Conservation (phyloP, 1,140 invertebrate species). For the Caenorhabditis remanei region DNA sequence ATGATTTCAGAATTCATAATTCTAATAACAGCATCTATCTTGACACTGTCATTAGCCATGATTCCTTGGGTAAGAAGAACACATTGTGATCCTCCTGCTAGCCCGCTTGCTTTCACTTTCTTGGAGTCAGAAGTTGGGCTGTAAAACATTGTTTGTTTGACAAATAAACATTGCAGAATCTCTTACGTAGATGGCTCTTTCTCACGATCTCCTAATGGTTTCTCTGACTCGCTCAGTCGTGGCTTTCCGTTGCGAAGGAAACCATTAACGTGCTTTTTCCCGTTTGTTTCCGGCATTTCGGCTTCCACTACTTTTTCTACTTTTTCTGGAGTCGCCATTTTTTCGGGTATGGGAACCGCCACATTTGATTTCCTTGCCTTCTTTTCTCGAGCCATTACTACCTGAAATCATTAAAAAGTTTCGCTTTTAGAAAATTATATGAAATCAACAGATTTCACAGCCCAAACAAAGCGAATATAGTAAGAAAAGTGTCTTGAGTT, state of each 20-base stretch:
- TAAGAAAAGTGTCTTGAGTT: too few species aligned
- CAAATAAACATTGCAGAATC: background rate
- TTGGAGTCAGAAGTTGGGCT: background rate
- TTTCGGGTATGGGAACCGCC: background rate
- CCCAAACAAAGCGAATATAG: too few species aligned
- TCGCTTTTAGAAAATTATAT: background rate
- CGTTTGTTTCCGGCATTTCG: background rate
- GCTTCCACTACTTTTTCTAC: background rate
- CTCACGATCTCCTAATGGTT: constrained; percentile 29
- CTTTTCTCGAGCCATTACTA: constrained; percentile 17
- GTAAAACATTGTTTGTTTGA: background rate
- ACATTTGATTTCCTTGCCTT: constrained; percentile 34
- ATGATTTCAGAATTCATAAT: constrained; percentile 48
- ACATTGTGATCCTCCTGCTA: constrained; percentile 55
- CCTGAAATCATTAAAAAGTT: background rate
- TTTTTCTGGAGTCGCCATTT: background rate
- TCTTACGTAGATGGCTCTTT: constrained; percentile 19
- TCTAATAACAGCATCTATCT: constrained; percentile 61
- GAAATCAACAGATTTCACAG: too few species aligned
- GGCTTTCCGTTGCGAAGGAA: background rate
- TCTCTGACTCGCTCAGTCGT: constrained; percentile 25
- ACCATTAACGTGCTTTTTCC: constrained; percentile 10
- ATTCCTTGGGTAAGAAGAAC: constrained; percentile 65
- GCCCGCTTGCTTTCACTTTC: background rate
- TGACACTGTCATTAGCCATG: constrained; percentile 60